These are phyloP conservation scores for Xyrauchen texanus DNA, from an alignment of 2,113 vertebrate genomes.

Conservation along the genomic window DNA sequence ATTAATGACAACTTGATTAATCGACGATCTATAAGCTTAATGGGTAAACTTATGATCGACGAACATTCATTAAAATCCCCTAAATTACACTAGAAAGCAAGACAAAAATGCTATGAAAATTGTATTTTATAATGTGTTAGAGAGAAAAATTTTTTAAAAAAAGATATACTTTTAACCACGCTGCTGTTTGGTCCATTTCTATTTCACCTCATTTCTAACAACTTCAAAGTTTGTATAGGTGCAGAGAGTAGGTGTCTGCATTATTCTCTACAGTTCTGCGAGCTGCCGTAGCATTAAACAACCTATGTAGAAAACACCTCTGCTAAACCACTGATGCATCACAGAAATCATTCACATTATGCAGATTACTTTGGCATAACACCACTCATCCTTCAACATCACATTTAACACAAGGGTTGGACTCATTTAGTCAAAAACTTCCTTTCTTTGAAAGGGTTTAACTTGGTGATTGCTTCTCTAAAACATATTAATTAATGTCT, in stretches of 20 bases:
- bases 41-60: too few relatives aligned
- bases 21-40: too few relatives aligned
- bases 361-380: constrained; percentile 41
- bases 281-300: not conserved
- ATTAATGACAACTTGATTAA: too few relatives aligned
- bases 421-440: not conserved
- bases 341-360: constrained; percentile 50
- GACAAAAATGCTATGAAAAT: too few relatives aligned
- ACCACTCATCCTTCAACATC: constrained; percentile 38
- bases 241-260: constrained; percentile 27
- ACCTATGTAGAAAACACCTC: constrained; percentile 39
- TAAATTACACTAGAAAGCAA: too few relatives aligned
- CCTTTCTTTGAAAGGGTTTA: not conserved
- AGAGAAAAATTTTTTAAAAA: too few relatives aligned
- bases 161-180: too few relatives aligned
- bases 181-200: too few relatives aligned
- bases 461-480: not conserved
- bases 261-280: not conserved
- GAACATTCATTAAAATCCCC: too few relatives aligned
- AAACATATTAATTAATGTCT: too few relatives aligned
- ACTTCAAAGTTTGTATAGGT: constrained; percentile 7
- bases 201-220: not conserved
- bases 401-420: constrained; percentile 13
- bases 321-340: constrained; percentile 39
- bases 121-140: too few relatives aligned